These are phyloP conservation scores for Zelleria hepariella DNA, from an alignment of 2,888 invertebrate genomes.

Conservation along the genomic window DNA sequence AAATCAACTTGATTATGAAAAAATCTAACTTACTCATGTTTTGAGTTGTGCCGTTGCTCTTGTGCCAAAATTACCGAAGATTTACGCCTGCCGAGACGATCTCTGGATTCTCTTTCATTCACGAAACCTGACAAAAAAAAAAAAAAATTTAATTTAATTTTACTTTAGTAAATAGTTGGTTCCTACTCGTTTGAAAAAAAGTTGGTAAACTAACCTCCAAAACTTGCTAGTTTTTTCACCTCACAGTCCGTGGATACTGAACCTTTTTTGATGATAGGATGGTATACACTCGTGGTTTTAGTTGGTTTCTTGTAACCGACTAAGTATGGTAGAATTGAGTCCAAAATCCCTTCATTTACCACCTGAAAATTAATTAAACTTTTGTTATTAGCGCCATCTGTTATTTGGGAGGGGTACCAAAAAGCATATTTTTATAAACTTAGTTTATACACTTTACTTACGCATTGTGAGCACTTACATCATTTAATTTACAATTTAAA, in stretches of 20 bases:
- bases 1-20: not conserved
- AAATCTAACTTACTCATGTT: slow-evolving; percentile 58
- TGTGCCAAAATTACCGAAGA: slow-evolving; percentile 53
- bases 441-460: not conserved
- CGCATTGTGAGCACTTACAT: slow-evolving; percentile 33
- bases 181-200: too few relatives aligned
- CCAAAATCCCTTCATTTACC: slow-evolving; percentile 85
- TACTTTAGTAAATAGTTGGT: too few relatives aligned
- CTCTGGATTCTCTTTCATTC: slow-evolving; percentile 57
- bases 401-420: not conserved
- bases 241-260: slow-evolving; percentile 48
- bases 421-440: too few relatives aligned
- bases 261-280: slow-evolving; percentile 71
- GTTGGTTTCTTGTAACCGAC: slow-evolving; percentile 68
- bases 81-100: slow-evolving; percentile 61
- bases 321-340: slow-evolving; percentile 85
- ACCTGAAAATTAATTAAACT: slow-evolving; percentile 68
- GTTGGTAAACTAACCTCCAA: slow-evolving; percentile 44
- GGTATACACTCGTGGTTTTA: slow-evolving; percentile 66
- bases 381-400: not conserved
- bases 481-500: slow-evolving; percentile 64
- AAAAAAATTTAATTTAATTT: too few relatives aligned
- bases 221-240: slow-evolving; percentile 64
- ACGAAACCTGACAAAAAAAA: slow-evolving; percentile 42
- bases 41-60: slow-evolving; percentile 42